These are phyloP conservation scores for Lagopus leucura DNA, from an alignment of 2,113 vertebrate genomes.

Conservation along the genomic window DNA sequence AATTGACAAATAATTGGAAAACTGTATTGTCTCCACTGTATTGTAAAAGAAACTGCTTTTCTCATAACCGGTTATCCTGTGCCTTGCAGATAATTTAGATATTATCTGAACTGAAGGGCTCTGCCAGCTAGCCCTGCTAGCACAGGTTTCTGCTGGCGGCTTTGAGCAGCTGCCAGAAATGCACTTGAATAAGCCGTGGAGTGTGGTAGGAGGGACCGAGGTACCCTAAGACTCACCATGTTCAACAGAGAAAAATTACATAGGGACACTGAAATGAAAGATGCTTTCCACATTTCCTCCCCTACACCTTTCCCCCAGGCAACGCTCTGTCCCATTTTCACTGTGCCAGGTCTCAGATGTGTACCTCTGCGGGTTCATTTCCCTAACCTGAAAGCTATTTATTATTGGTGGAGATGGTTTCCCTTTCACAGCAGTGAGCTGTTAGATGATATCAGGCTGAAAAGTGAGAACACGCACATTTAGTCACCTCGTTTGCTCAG, in stretches of 20 bases:
- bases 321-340: too few relatives aligned
- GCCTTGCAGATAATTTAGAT: conserved; percentile 17
- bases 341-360: background rate
- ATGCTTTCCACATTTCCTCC: background rate
- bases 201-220: background rate
- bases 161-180: conserved; percentile 50
- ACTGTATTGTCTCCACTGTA: background rate
- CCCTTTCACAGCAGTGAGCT: background rate
- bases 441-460: background rate
- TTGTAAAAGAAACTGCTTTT: conserved; percentile 23
- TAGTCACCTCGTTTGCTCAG: background rate
- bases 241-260: background rate
- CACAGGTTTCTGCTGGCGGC: conserved; percentile 22
- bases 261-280: background rate
- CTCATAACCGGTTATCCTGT: background rate
- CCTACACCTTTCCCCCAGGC: background rate
- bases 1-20: conserved; percentile 21
- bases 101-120: conserved; percentile 39
- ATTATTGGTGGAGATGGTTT: background rate
- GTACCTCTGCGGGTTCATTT: background rate
- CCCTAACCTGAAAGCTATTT: too few relatives aligned
- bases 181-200: background rate
- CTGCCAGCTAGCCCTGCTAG: conserved; percentile 24
- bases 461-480: background rate
- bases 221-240: background rate